phyloP scores from a whole-genome alignment of 1,140 invertebrate species.

The Euura lappo region DNA sequence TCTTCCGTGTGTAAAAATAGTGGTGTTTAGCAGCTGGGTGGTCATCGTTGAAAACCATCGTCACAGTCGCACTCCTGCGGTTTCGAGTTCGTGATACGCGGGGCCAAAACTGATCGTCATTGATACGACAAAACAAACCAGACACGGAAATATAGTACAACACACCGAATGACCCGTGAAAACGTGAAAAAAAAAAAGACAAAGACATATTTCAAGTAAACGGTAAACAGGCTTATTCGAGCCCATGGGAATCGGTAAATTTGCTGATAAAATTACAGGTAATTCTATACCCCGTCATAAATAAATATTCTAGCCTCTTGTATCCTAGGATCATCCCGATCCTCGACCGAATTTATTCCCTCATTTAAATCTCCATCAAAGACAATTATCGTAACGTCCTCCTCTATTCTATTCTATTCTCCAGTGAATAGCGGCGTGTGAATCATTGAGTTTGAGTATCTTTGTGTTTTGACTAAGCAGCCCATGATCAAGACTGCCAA shows the following conservation, averaged over 20 bases:
- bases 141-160: too few relatives aligned
- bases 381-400: not conserved
- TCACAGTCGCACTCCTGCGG: too few relatives aligned
- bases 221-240: not conserved
- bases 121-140: not conserved
- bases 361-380: not conserved
- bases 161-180: not conserved
- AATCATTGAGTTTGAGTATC: too few relatives aligned
- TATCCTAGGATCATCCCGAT: not conserved
- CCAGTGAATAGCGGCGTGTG: not conserved
- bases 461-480: constrained; percentile 21
- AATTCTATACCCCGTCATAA: too few relatives aligned
- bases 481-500: constrained; percentile 54
- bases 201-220: not conserved
- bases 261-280: not conserved
- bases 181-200: not conserved
- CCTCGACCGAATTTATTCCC: too few relatives aligned
- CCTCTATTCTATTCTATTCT: not conserved
- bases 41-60: not conserved
- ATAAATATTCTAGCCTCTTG: not conserved
- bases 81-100: not conserved
- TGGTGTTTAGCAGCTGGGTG: not conserved
- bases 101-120: not conserved
- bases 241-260: not conserved
- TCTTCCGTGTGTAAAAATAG: constrained; percentile 1